Evolutionary conservation across 2,113 vertebrate species (phyloP).

Genomic region (Oreochromis tanganicae): DNA sequence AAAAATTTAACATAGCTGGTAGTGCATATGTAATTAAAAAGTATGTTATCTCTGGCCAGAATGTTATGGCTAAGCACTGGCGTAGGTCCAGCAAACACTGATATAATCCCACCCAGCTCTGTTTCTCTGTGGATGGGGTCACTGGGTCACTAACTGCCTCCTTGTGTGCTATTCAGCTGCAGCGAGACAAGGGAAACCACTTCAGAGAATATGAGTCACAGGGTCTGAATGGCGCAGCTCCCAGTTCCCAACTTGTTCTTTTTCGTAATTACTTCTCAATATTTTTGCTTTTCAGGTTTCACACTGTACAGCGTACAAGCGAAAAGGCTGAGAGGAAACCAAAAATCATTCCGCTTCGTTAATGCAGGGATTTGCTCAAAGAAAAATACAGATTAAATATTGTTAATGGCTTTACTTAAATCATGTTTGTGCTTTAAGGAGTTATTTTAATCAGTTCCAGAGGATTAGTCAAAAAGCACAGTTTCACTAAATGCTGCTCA

Average conservation of each 20-base stretch:
- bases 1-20: constrained; percentile 75
- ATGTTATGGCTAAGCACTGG: constrained; percentile 79
- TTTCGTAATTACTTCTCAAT: not conserved
- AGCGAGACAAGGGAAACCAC: constrained; percentile 63
- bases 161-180: constrained; percentile 74
- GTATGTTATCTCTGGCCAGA: constrained; percentile 79
- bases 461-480: not conserved
- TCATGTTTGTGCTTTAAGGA: constrained; percentile 8
- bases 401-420: constrained; percentile 2
- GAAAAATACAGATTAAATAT: not conserved
- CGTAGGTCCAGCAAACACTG: constrained; percentile 72
- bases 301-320: not conserved
- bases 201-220: constrained; percentile 38
- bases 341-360: not conserved
- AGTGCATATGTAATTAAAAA: constrained; percentile 81
- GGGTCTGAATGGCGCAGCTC: constrained; percentile 18
- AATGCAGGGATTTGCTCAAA: not conserved
- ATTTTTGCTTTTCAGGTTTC: not conserved
- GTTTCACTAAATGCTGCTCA: not conserved
- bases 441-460: constrained; percentile 26
- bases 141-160: constrained; percentile 82
- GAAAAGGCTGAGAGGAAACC: not conserved
- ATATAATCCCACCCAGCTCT: constrained; percentile 81
- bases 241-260: not conserved
- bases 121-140: constrained; percentile 74